phyloP scores from a whole-genome alignment of 2,797 vertebrate species.

The Simalia tracyae region DNA sequence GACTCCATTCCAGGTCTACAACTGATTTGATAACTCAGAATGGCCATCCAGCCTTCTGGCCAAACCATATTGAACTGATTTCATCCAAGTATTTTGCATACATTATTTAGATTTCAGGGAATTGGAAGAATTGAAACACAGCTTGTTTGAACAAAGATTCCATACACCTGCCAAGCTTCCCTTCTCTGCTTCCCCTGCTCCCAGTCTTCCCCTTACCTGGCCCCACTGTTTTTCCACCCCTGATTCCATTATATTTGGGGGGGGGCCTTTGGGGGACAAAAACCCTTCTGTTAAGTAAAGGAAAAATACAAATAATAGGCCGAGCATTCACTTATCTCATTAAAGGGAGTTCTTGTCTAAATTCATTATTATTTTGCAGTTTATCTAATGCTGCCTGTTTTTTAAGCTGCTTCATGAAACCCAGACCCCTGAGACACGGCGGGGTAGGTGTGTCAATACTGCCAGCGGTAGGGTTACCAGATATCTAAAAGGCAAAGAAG shows the following conservation, averaged over 20 bases:
- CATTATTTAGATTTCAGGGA: constrained; percentile 37
- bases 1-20: not conserved
- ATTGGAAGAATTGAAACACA: constrained; percentile 26
- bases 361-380: constrained; percentile 62
- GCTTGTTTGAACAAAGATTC: constrained; percentile 44
- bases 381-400: constrained; percentile 18
- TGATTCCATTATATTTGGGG: not conserved
- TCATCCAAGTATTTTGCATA: constrained; percentile 36
- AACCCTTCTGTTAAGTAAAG: not conserved
- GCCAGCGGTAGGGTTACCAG: not conserved
- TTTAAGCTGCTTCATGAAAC: constrained; percentile 50
- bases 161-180: constrained; percentile 27
- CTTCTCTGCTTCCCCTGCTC: not conserved
- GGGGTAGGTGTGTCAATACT: constrained; percentile 58
- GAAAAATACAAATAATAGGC: constrained; percentile 13
- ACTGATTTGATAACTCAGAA: not conserved
- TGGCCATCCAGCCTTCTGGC: not conserved
- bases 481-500: not conserved
- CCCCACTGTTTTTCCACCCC: accelerated
- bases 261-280: not conserved
- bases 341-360: not conserved
- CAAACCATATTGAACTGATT: constrained; percentile 32
- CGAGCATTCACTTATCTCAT: not conserved
- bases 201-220: not conserved
- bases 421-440: constrained; percentile 60